Base-by-base conservation (phyloP, 1,140 invertebrate species). In the Coenobita brevimanus region DNA sequence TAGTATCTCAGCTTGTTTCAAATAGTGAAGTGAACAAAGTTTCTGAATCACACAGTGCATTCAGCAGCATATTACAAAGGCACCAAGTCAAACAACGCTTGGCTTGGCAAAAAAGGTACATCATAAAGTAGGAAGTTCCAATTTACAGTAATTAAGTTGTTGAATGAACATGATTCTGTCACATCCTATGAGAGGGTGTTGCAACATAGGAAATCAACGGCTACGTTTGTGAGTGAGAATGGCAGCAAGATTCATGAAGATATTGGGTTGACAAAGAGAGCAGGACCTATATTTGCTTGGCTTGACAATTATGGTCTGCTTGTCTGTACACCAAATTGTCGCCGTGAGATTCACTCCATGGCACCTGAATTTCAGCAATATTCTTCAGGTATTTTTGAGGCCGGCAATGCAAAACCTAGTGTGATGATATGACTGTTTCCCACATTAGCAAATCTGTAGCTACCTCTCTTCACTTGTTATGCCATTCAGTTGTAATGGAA, bases 261-360 rank as follows among this genome's bases (percentile, higher is more conserved):
- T 2, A 69, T 69, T 17, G 64, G 1, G 13, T 69, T 69, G 33
- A 2, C 64, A 69, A 69, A 24, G 3, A 69, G 0, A 69, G 24
- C 33, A 69, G 64, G 64, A 69, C 64, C 64, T 69, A 21, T 69
- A 69, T 69, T 4, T 69, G 64, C 13, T 15, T 69, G 3, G 64
- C 10, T 69, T 33, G 13, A 69, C 64, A 69, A 69, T 24, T 69
- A 69, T 69, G 64, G 24, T 27, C 4, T 69, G 33, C 64, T 69
- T 69, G 64, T 69, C 64, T 69, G 64, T 69, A 69, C 64, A 69
- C 64, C 64, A 69, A 69, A 69, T 69, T 13, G 64, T 10, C 64
- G 64, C 64, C 64, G 24, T 69, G 64, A 69, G 24, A 69, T 24
- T 69, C 64, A 69, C 24, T 13, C 64, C 64, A 69, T 69, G 64